A percentile compares a stretch with the other conserved stretches of the same genome.
phyloP scores from a whole-genome alignment of 2,888 invertebrate genomes.

The Scaptomyza reducta region DNA sequence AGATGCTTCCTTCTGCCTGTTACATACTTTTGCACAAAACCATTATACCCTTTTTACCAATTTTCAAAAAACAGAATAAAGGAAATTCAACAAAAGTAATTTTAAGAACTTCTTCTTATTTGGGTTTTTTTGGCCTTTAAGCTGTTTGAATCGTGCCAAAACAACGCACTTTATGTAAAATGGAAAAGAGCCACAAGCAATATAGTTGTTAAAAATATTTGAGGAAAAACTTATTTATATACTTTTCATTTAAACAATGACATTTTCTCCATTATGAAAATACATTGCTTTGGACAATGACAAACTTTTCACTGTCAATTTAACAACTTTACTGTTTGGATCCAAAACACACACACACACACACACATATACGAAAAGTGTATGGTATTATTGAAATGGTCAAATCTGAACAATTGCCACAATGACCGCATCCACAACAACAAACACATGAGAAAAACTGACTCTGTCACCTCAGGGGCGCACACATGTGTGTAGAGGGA shows the following conservation, averaged over 20 bases:
- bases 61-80: too few species aligned
- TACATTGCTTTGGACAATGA: neutral
- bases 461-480: slow-evolving; percentile 53
- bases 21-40: too few species aligned
- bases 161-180: neutral
- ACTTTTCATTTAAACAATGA: neutral
- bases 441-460: slow-evolving; percentile 63
- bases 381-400: slow-evolving; percentile 9
- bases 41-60: too few species aligned
- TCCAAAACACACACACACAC: neutral
- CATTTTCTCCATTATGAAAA: neutral
- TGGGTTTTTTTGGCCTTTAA: too few species aligned
- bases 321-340: neutral
- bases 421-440: slow-evolving; percentile 56
- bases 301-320: neutral
- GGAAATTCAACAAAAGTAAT: too few species aligned
- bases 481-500: slow-evolving; percentile 10
- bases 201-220: neutral
- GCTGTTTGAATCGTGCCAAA: too few species aligned
- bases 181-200: neutral
- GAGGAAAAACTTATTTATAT: neutral
- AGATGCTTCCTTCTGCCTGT: too few species aligned
- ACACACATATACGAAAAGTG: neutral
- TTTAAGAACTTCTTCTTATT: too few species aligned
- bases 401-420: slow-evolving; percentile 64